Evolutionary conservation across 2,113 vertebrate species (phyloP), one percentile per base, ranked within the genome.

Genomic region (Nipponia nippon): DNA sequence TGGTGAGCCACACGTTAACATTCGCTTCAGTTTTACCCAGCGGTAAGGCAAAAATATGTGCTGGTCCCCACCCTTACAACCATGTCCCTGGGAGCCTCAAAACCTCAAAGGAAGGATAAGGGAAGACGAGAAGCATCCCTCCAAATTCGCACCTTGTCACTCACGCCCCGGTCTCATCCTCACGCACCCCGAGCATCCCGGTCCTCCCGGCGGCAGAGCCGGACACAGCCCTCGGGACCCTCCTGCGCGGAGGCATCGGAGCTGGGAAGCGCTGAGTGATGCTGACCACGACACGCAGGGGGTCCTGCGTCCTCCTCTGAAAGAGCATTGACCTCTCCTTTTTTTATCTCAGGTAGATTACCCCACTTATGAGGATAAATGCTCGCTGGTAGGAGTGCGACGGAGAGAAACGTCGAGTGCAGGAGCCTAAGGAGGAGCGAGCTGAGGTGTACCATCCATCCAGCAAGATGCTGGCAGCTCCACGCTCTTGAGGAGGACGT

Each of bases 261-360:
- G 9, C n/a, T 32, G 13, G 27, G 19, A 70, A n/a, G 40, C 6
- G 0, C 13, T 0, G 6, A 26, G 46, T 4, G 53, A 46, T 25
- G 20, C 47, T 42, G 55, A 20, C 20, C n/a, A 34, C 0, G 3
- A 16, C 38, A 29, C 0, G 3, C 46, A 15, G 26, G 3, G 17
- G 5, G 12, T 25, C 27, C 36, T 27, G 44, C 1, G 2, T 47
- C 69, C 46, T 52, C 16, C 34, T 40, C 56, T 46, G 36, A 12
- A 58, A 30, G n/a, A n/a, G 18, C 16, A 18, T 8, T 14, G 8
- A 5, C 7, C 13, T 20, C n/a, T 38, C 40, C 6, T 10, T 71
- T 71, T 63, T 59, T 13, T 1, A 26, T 14, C 21, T 6, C 27
- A 34, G 19, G 38, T 10, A 12, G n/a, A 34, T 66, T 36, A 32